Conservation (phyloP, 2,797 vertebrate species). For the Steatocranus sp. region DNA sequence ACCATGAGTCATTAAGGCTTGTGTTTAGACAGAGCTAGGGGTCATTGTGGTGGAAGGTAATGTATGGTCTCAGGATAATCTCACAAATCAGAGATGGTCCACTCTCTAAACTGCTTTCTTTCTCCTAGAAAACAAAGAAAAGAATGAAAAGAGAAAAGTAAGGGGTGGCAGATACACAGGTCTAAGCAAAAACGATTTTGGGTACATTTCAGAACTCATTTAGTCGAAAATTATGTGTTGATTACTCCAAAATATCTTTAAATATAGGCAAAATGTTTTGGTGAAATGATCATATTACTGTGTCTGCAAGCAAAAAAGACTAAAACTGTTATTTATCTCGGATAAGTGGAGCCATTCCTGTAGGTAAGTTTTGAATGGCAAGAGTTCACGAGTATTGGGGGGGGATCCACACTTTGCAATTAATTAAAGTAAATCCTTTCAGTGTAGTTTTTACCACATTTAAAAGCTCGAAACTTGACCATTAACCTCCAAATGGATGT, state of each 20-base stretch:
- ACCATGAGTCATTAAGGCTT: conserved; percentile 63
- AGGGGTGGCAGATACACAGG: neutral
- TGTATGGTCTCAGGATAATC: conserved; percentile 35
- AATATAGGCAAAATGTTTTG: conserved; percentile 44
- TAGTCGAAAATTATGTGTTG: conserved; percentile 6
- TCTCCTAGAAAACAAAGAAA: neutral
- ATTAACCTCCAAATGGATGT: conserved; percentile 84
- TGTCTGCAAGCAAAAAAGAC: conserved; percentile 27
- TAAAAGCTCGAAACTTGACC: conserved; percentile 84
- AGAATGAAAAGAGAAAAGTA: neutral
- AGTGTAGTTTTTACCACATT: conserved; percentile 72
- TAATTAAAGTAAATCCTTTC: conserved; percentile 81
- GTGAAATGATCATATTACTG: conserved; percentile 33
- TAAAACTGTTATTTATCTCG: conserved; percentile 50
- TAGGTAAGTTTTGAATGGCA: conserved; percentile 49
- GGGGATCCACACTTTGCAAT: conserved; percentile 71
- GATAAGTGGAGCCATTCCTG: conserved; percentile 30
- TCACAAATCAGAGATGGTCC: conserved; percentile 47
- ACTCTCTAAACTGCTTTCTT: neutral
- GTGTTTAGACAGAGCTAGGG: conserved; percentile 52
- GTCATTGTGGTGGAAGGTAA: conserved; percentile 48
- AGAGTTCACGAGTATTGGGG: conserved; percentile 50
- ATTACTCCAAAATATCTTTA: conserved; percentile 40
- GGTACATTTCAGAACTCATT: conserved; percentile 29
- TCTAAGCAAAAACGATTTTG: neutral